phyloP scores from a whole-genome alignment of 2,888 invertebrate species.

The Ophioninae sp. region DNA sequence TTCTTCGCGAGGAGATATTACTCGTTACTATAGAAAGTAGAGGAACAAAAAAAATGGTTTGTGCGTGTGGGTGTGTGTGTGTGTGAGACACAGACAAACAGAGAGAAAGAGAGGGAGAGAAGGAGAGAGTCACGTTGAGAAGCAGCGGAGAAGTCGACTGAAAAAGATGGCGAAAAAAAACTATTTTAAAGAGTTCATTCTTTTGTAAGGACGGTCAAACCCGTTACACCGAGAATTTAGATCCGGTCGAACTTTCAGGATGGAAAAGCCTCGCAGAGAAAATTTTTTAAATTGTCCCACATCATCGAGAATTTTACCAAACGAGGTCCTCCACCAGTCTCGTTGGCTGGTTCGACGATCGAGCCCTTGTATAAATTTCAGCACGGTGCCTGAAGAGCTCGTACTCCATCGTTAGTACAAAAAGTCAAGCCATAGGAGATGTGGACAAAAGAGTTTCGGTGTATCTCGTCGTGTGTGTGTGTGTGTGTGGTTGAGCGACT shows the following conservation, averaged over 20 bases:
- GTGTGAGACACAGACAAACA: background rate
- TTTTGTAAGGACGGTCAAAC: slow-evolving; percentile 24
- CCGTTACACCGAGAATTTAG: slow-evolving; percentile 28
- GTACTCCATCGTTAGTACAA: slow-evolving; percentile 38
- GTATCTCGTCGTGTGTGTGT: slow-evolving; percentile 3
- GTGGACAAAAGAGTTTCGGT: slow-evolving; percentile 11
- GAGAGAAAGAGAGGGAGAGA: background rate
- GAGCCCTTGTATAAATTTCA: slow-evolving; percentile 52
- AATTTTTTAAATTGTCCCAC: slow-evolving; percentile 33
- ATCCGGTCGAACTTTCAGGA: slow-evolving; percentile 47
- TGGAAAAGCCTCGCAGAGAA: slow-evolving; percentile 25
- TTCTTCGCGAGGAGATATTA: slow-evolving; percentile 37
- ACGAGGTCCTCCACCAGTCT: slow-evolving; percentile 28
- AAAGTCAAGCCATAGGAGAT: slow-evolving; percentile 10
- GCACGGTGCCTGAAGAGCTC: slow-evolving; percentile 25
- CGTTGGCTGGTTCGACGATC: slow-evolving; percentile 22
- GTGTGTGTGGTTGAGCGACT: background rate
- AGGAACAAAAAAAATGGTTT: no score
- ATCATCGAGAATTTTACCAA: slow-evolving; percentile 49
- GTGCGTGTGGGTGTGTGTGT: no score
- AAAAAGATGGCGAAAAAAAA: slow-evolving; percentile 9
- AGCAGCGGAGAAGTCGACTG: background rate
- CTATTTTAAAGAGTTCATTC: slow-evolving; percentile 18
- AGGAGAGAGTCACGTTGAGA: slow-evolving; percentile 2
- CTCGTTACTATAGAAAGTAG: slow-evolving; percentile 17